Evolutionary conservation across 1,140 invertebrate genomes (phyloP), one percentile per base, ranked within the genome.

Genomic region (Archegozetes longisetosus): DNA sequence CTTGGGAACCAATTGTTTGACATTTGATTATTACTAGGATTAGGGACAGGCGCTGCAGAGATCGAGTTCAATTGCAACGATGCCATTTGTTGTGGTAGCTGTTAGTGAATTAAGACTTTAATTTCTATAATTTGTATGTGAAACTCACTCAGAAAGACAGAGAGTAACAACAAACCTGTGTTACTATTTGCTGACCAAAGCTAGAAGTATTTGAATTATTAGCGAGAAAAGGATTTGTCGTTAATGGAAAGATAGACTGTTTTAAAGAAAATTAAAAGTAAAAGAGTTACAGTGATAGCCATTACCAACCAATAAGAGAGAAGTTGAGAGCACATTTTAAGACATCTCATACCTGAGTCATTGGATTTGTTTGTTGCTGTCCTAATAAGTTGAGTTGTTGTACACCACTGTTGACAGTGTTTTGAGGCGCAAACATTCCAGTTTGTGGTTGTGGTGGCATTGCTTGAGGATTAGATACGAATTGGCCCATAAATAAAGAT

Each of bases 141-240:
- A n/a, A n/a, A n/a, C n/a, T n/a, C n/a, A n/a, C n/a, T n/a, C n/a
- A n/a, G n/a, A n/a, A n/a, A n/a, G n/a, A n/a, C n/a, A n/a, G n/a
- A n/a, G n/a, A n/a, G n/a, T n/a, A n/a, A n/a, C 6, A 17, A 40
- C 32, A 40, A 17, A 40, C 32, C 32, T 40, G 32, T 40, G 6
- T 6, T 40, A 40, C 32, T 9, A 17, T 40, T 29, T 54, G 53
- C n/a, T 54, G n/a, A 24, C 25, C 17, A 54, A 54, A 29, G 25
- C 9, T 17, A 54, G 25, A 25, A 54, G 9, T 17, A 23, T 3
- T 54, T 25, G 28, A 3, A 22, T 47, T 56, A 24, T n/a, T 46
- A 46, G 55, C 55, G 9, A 56, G 32, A 56, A 56, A 56, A 3
- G 55, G 55, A 14, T 56, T 55, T 20, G 53, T 55, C 17, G 53